Percentiles rank a stretch among this genome's conserved stretches.
Conservation (phyloP, 1,140 invertebrate genomes). For the Arctopsyche grandis region DNA sequence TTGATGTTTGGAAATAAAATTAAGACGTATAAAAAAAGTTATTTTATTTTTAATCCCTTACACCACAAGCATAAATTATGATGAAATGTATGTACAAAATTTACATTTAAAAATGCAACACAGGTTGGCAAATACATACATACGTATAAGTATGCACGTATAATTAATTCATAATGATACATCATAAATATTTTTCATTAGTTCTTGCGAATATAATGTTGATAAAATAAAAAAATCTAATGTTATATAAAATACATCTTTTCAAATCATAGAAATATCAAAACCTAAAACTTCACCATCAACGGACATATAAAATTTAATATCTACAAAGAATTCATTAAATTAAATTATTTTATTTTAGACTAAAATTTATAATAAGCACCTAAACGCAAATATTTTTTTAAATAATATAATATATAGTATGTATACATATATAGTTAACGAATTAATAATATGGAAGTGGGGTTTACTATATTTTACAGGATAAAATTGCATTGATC, state of each 20-base stretch:
- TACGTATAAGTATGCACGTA: too few relatives aligned
- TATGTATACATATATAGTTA: too few relatives aligned
- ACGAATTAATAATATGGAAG: too few relatives aligned
- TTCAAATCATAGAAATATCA: background rate
- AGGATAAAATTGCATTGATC: too few relatives aligned
- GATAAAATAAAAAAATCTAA: constrained; percentile 7
- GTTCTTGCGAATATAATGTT: too few relatives aligned
- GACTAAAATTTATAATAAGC: too few relatives aligned
- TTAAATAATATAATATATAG: too few relatives aligned
- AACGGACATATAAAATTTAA: background rate
- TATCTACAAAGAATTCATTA: background rate
- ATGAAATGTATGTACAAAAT: background rate
- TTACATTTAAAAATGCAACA: background rate
- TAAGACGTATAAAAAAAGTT: background rate
- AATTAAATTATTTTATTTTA: background rate
- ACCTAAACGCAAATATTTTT: too few relatives aligned
- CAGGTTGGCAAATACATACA: background rate
- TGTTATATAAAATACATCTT: background rate
- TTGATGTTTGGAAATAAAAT: too few relatives aligned
- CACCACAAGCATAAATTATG: constrained; percentile 10
- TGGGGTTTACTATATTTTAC: too few relatives aligned
- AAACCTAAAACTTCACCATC: too few relatives aligned
- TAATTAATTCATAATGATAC: background rate
- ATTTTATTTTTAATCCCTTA: background rate
- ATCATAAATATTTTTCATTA: too few relatives aligned